These are phyloP conservation scores for Prionailurus viverrinus DNA, from an alignment of 2,113 vertebrate species.

Conservation along the genomic window DNA sequence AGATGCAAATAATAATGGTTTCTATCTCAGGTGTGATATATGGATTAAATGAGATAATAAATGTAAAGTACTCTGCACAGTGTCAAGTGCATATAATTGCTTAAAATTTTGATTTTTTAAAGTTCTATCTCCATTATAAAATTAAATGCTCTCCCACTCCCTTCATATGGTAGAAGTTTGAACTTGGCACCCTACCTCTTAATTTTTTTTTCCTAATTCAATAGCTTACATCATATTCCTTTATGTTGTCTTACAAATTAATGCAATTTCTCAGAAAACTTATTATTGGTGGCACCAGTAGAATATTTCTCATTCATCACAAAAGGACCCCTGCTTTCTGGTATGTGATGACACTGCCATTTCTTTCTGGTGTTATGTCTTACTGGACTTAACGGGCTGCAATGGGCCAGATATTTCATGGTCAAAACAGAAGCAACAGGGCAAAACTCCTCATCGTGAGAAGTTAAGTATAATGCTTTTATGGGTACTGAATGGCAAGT, in stretches of 20 bases:
- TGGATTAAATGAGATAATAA: constrained; percentile 16
- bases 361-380: background rate
- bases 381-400: background rate
- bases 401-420: background rate
- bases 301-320: background rate
- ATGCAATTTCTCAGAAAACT: background rate
- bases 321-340: background rate
- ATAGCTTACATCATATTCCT: background rate
- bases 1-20: background rate
- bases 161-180: background rate
- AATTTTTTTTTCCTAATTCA: background rate
- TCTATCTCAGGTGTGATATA: background rate
- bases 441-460: background rate
- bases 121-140: background rate
- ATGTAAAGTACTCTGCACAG: background rate
- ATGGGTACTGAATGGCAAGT: background rate
- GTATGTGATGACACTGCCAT: background rate
- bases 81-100: background rate
- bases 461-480: background rate
- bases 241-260: background rate
- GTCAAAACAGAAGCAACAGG: background rate
- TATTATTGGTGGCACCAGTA: background rate
- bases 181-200: background rate
- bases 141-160: background rate
- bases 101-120: background rate